Evolutionary conservation across 2,797 vertebrate genomes (phyloP).

Genomic region (Acipenser oxyrinchus): DNA sequence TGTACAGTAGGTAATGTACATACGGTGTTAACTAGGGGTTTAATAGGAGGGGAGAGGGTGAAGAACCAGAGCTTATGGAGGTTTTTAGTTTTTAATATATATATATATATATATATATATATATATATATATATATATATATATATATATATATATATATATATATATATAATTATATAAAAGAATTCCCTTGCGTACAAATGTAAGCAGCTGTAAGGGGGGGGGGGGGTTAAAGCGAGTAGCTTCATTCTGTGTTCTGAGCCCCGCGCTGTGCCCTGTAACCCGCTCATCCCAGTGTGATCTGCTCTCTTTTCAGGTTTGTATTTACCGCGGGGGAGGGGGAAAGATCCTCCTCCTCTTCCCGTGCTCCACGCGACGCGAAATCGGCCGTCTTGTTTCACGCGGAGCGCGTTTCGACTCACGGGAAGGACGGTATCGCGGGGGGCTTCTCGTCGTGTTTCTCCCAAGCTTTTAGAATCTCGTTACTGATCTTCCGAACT

Average conservation of each 20-base stretch:
- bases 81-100: too few species aligned
- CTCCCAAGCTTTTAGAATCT: not conserved
- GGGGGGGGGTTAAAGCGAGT: not conserved
- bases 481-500: not conserved
- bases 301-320: slow-evolving; percentile 2
- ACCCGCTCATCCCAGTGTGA: not conserved
- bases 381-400: not conserved
- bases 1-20: too few species aligned
- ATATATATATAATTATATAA: too few species aligned
- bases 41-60: too few species aligned
- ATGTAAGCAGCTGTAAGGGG: too few species aligned
- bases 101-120: too few species aligned
- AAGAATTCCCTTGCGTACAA: too few species aligned
- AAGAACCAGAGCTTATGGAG: too few species aligned
- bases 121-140: too few species aligned
- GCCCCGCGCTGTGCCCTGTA: not conserved
- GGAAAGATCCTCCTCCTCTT: not conserved
- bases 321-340: not conserved
- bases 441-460: not conserved
- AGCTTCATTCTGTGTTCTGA: not conserved
- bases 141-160: too few species aligned
- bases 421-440: not conserved
- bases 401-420: not conserved
- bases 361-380: not conserved
- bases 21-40: too few species aligned